Evolutionary conservation across 2,113 vertebrate genomes (phyloP), one percentile per base, ranked within the genome.

Genomic region (Neomonachus schauinslandi): DNA sequence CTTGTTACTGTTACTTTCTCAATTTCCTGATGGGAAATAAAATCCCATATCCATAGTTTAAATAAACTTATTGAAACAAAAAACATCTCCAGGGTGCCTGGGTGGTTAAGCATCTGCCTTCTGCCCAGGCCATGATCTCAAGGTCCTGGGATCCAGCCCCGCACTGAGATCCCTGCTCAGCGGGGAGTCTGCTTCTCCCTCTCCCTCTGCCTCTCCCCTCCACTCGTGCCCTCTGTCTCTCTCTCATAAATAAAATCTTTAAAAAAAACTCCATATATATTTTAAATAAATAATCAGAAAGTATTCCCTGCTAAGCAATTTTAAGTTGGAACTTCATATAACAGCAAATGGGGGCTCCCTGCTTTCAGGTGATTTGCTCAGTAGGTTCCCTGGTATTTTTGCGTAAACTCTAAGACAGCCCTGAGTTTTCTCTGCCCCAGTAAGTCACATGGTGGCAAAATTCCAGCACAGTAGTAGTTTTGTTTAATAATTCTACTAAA

Each of bases 361-460:
- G 59, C 14, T 51, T 94, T 85, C 90, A 72, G 42, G 36, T 31
- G 39, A 55, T 46, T 42, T 82, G 57, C 65, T 67, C 39, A 82
- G 31, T 14, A 63, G 8, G 15, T 59, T 42, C 28, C 53, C 39
- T 92, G 72, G 22, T 79, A 42, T 42, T 59, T 91, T 39, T 82
- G 49, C 4, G 0, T 51, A 61, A 57, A 69, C 46, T 95, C 79
- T 51, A 84, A 84, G 55, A 76, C 2, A 89, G 59, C 76, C 96
- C 90, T 94, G 95, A 97, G 96, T 81, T 89, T 83, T 42, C 51
- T 94, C 80, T 94, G 94, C 65, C 80, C 69, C 80, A 51, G 0
- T 92, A 61, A 97, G 42, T 92, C 61, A 95, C 57, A 31, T 71
- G 81, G 87, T 89, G 63, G 86, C 92, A 93, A 94, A 95, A 97